Conservation (phyloP, 2,888 invertebrate species). For the Gastracanthus pulcherrimus region DNA sequence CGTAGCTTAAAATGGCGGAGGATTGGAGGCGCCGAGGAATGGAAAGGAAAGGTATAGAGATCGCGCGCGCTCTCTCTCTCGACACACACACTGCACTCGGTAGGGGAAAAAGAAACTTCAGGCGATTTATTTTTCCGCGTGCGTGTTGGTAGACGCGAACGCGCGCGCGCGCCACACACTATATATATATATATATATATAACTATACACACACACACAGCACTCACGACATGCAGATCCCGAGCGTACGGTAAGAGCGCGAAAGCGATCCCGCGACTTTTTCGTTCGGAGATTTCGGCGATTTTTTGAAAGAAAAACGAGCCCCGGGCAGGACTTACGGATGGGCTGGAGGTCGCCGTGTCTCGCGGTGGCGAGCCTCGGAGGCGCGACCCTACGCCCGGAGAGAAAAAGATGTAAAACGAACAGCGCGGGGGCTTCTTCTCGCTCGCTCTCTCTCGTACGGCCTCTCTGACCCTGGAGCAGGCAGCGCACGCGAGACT, state of each 20-base stretch:
- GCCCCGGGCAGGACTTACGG: not conserved
- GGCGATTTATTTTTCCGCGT: not conserved
- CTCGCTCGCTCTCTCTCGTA: too few relatives aligned
- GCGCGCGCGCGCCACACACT: too few relatives aligned
- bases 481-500: too few relatives aligned
- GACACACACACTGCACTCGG: not conserved
- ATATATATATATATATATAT: too few relatives aligned
- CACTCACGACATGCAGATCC: not conserved
- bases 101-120: slow-evolving; percentile 9
- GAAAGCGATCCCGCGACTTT: not conserved
- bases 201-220: not conserved
- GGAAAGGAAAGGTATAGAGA: slow-evolving; percentile 34
- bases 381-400: not conserved
- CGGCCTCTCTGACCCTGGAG: too few relatives aligned
- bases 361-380: not conserved
- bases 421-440: not conserved
- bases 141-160: too few relatives aligned
- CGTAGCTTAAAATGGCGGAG: slow-evolving; percentile 55
- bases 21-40: slow-evolving; percentile 26
- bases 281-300: not conserved
- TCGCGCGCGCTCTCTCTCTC: slow-evolving; percentile 13
- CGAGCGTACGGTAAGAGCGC: not conserved
- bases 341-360: not conserved
- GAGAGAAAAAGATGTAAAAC: not conserved
- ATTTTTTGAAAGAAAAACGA: slow-evolving; percentile 4